Conservation (phyloP, 2,113 vertebrate genomes). For the Siniperca knerii region DNA sequence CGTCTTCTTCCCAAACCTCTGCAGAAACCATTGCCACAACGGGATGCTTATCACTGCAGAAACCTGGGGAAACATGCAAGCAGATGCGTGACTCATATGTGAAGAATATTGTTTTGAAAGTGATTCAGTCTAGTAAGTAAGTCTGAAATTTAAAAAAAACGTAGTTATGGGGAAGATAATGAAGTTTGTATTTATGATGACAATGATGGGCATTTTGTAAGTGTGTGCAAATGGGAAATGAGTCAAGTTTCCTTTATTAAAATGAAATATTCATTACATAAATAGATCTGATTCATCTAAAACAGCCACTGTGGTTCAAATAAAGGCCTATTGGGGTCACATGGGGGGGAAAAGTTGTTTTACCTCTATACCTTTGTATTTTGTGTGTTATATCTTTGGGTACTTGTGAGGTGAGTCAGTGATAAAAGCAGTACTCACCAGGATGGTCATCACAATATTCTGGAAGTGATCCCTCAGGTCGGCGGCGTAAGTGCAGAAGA, state of each 20-base stretch:
- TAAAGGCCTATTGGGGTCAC: neutral
- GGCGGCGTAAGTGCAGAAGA: constrained; percentile 94
- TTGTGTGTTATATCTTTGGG: neutral
- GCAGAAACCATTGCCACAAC: constrained; percentile 94
- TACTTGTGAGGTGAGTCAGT: neutral
- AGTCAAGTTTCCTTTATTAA: no score
- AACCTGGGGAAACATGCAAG: constrained; percentile 79
- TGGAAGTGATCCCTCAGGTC: constrained; percentile 92
- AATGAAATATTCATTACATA: neutral
- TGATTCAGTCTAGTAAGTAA: neutral
- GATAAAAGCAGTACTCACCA: constrained; percentile 86
- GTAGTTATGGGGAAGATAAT: neutral
- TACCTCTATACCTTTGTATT: neutral
- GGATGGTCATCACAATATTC: constrained; percentile 93
- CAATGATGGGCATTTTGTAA: neutral
- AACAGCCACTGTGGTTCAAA: neutral
- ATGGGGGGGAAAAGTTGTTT: no score
- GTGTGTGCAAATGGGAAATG: neutral
- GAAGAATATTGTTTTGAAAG: neutral
- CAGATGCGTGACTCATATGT: neutral
- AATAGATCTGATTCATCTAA: neutral
- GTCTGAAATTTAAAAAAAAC: neutral
- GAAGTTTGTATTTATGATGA: neutral
- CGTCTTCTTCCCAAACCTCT: constrained; percentile 94
- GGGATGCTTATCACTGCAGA: constrained; percentile 93